These are phyloP conservation scores for Cryptosula pallasiana DNA, from an alignment of 2,888 invertebrate genomes.

Conservation along the genomic window DNA sequence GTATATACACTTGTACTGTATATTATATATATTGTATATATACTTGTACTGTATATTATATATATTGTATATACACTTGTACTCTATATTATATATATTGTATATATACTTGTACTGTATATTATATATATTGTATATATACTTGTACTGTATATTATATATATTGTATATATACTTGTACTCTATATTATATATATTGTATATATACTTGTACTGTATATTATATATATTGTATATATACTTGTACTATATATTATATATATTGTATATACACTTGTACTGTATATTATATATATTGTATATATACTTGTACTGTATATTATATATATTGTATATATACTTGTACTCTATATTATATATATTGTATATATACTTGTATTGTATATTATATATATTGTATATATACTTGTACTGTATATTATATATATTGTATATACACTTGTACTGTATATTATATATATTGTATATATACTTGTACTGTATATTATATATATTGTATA, in stretches of 20 bases:
- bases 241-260: no score
- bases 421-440: conserved; percentile 13
- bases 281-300: background rate
- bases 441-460: no score
- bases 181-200: conserved; percentile 15
- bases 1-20: no score
- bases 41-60: background rate
- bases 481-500: no score
- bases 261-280: background rate
- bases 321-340: conserved; percentile 14
- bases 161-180: background rate
- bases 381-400: conserved; percentile 21
- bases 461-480: background rate
- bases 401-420: background rate
- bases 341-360: conserved; percentile 7
- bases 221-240: conserved; percentile 11
- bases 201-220: background rate
- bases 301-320: conserved; percentile 5
- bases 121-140: conserved; percentile 14
- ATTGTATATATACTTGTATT: background rate
- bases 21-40: no score
- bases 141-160: conserved; percentile 4
- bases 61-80: no score
- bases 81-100: conserved; percentile 15
- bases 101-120: background rate